Percentiles rank a stretch among this genome's conserved stretches.
Evolutionary conservation across 2,888 invertebrate genomes (phyloP).

Genomic region (Dryadula phaetusa): DNA sequence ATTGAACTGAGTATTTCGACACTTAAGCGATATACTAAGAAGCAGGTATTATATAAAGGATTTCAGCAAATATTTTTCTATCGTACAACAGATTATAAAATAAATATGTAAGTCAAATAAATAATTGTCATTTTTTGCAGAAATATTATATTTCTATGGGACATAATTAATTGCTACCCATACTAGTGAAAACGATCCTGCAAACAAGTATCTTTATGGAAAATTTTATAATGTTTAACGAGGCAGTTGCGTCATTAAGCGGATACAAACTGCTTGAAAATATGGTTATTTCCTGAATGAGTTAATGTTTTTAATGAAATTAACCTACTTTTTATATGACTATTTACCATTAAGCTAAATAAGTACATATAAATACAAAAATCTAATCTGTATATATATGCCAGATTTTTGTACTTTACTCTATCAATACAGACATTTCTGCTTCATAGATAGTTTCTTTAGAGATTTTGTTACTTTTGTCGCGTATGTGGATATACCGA

Average conservation of each 20-base stretch:
- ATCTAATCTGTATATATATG: background rate
- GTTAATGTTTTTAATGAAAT: constrained; percentile 16
- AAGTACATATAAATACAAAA: background rate
- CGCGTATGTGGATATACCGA: too few relatives aligned
- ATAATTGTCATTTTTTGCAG: background rate
- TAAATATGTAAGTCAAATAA: background rate
- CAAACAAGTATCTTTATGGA: constrained; percentile 17
- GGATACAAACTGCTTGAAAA: constrained; percentile 26
- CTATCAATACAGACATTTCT: background rate
- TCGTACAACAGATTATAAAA: too few relatives aligned
- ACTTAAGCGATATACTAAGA: too few relatives aligned
- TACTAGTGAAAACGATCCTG: background rate
- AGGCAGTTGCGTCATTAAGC: constrained; percentile 27
- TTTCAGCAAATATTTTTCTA: too few relatives aligned
- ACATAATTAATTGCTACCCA: constrained; percentile 44
- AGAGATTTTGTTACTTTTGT: too few relatives aligned
- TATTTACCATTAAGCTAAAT: background rate
- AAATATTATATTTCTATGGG: background rate
- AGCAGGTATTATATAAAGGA: too few relatives aligned
- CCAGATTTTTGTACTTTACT: background rate
- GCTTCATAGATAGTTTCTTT: too few relatives aligned
- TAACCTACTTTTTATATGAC: constrained; percentile 13
- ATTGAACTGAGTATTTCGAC: too few relatives aligned
- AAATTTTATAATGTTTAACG: constrained; percentile 24
- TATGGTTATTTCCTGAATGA: constrained; percentile 19